phyloP scores from a whole-genome alignment of 1,140 invertebrate genomes.

The Pseudomyrmex gracilis region DNA sequence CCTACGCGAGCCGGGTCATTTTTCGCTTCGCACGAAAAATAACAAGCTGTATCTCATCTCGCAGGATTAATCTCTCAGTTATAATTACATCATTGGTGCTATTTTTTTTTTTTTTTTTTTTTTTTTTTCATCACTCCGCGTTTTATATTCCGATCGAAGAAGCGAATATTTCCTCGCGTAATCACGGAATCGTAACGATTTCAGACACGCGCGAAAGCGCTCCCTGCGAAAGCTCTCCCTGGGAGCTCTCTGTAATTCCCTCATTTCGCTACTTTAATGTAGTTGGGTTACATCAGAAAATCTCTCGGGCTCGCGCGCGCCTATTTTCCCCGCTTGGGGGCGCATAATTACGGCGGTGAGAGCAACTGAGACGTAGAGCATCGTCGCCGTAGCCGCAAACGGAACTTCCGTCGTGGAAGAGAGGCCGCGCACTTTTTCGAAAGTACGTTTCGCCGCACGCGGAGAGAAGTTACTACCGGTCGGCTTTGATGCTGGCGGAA shows the following conservation, averaged over 20 bases:
- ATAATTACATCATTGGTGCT: slow-evolving; percentile 8
- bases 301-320: neutral
- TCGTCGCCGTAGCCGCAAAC: neutral
- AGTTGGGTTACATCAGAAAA: slow-evolving; percentile 46
- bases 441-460: slow-evolving; percentile 44
- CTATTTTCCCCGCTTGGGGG: slow-evolving; percentile 37
- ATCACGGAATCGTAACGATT: slow-evolving; percentile 28
- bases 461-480: slow-evolving; percentile 53
- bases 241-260: slow-evolving; percentile 16
- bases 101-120: too few relatives aligned
- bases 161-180: neutral
- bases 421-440: slow-evolving; percentile 56
- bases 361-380: neutral
- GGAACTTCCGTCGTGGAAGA: slow-evolving; percentile 27
- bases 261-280: slow-evolving; percentile 44
- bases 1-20: neutral
- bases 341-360: slow-evolving; percentile 33
- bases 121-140: too few relatives aligned
- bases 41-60: neutral
- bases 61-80: neutral
- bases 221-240: neutral
- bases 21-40: neutral
- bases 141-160: neutral
- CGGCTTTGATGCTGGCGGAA: slow-evolving; percentile 58
- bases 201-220: neutral